Evolutionary conservation across 2,113 vertebrate genomes (phyloP).

Genomic region (Notechis scutatus): DNA sequence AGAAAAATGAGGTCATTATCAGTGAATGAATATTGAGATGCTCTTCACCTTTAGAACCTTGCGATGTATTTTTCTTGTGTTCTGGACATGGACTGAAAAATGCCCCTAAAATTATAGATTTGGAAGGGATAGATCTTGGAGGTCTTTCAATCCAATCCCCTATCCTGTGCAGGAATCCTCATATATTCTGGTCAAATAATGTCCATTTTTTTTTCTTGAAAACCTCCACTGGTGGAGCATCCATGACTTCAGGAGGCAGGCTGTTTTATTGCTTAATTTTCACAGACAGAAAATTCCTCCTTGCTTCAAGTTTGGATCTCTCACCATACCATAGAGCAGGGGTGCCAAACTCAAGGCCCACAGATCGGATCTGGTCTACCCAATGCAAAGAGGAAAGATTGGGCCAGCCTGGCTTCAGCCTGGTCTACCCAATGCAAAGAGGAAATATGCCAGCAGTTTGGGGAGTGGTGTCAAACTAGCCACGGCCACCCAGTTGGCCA

Average conservation of each 20-base stretch:
- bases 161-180: neutral
- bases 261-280: neutral
- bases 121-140: neutral
- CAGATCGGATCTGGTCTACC: too few relatives aligned
- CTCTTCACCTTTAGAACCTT: neutral
- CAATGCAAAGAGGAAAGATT: too few relatives aligned
- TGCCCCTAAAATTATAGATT: neutral
- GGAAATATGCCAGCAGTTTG: too few relatives aligned
- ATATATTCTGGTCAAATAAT: neutral
- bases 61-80: neutral
- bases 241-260: neutral
- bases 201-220: neutral
- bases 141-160: neutral
- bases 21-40: neutral
- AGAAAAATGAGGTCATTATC: neutral
- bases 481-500: too few relatives aligned
- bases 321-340: neutral
- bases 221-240: neutral
- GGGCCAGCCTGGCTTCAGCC: too few relatives aligned
- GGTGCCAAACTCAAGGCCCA: too few relatives aligned
- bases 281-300: neutral
- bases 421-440: too few relatives aligned
- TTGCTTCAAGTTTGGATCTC: neutral
- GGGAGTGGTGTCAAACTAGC: too few relatives aligned
- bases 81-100: neutral